Evolutionary conservation across 2,888 invertebrate species (phyloP).

Genomic region (Leucoptera coffeella): DNA sequence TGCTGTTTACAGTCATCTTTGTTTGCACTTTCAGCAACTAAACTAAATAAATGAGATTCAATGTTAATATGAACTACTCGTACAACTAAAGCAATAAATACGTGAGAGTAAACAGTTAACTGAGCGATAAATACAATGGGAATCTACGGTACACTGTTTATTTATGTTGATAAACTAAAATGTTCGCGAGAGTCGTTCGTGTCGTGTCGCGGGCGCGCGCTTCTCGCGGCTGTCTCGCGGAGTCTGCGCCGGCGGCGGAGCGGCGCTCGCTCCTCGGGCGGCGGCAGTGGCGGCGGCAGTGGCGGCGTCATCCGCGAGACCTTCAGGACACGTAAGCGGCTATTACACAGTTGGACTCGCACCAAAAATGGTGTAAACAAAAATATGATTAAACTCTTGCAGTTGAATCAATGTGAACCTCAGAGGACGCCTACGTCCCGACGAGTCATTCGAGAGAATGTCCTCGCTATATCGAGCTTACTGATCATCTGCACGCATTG

Average conservation of each 20-base stretch:
- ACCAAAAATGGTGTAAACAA: slow-evolving; percentile 44
- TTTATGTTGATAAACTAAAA: slow-evolving; percentile 4
- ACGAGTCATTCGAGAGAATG: too few species aligned
- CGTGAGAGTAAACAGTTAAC: too few species aligned
- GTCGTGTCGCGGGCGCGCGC: slow-evolving; percentile 42
- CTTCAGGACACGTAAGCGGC: slow-evolving; percentile 44
- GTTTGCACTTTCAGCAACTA: background rate
- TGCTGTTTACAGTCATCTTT: slow-evolving; percentile 52
- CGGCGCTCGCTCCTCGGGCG: slow-evolving; percentile 13
- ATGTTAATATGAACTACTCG: slow-evolving; percentile 6
- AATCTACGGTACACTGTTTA: background rate
- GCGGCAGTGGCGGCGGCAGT: too few species aligned
- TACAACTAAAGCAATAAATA: too few species aligned
- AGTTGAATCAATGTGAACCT: too few species aligned
- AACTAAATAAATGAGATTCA: slow-evolving; percentile 30
- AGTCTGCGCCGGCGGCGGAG: slow-evolving; percentile 15
- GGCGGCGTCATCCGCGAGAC: slow-evolving; percentile 12
- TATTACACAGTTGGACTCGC: slow-evolving; percentile 35
- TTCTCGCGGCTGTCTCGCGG: slow-evolving; percentile 40
- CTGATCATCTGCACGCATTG: too few species aligned
- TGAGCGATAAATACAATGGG: too few species aligned
- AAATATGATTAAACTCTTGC: too few species aligned
- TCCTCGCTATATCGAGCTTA: too few species aligned
- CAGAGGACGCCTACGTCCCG: too few species aligned
- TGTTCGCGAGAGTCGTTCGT: slow-evolving; percentile 48